Evolutionary conservation across 2,888 invertebrate genomes (phyloP), one percentile per base, ranked within the genome.

Genomic region (Drosophila aldrichi): DNA sequence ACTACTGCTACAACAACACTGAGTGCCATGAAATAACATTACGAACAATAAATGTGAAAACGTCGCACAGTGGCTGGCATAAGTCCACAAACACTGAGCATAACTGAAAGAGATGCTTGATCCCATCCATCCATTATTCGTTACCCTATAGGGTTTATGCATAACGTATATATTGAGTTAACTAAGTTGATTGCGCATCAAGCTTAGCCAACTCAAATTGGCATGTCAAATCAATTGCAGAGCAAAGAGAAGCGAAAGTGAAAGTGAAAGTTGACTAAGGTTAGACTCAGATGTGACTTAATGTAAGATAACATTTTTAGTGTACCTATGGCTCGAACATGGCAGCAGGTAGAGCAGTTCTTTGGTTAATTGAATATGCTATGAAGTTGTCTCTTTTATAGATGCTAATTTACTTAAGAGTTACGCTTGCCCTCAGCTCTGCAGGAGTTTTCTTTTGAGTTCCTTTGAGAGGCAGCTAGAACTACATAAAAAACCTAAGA

Each of bases 11-110:
- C 49, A 66, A 67, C 72, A 66, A 63, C 66, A 59, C 63, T 55
- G 56, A 48, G 34, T 60, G 48, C 81, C 74, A 74, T 56, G 65
- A 83, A 81, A 87, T 79, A 81, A 70, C 72, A 85, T 80, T 78
- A 69, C 67, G 48, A 67, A 70, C 80, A 86, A 82, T 70, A 78
- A 82, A 62, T 61, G 55, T 44, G 61, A 49, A 54, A 55, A 40
- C 32, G 46, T 52, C 29, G 52, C 64, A 57, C 75, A 72, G 63
- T 67, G 69, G 48, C 46, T 49, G 56, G 32, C 68, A 61, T 54
- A 52, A 68, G 68, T 70, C 22, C 29, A 25, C 55, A 55, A 29
- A 29, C 40, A 40, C 7, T 8, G 36, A 52, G 9, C 38, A 32
- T 49, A 61, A 55, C 48, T 55, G 32, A 38, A 56, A 52, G 18